Evolutionary conservation across 1,140 invertebrate genomes (phyloP), one percentile per base, ranked within the genome.

Genomic region (Plutomurus gul): DNA sequence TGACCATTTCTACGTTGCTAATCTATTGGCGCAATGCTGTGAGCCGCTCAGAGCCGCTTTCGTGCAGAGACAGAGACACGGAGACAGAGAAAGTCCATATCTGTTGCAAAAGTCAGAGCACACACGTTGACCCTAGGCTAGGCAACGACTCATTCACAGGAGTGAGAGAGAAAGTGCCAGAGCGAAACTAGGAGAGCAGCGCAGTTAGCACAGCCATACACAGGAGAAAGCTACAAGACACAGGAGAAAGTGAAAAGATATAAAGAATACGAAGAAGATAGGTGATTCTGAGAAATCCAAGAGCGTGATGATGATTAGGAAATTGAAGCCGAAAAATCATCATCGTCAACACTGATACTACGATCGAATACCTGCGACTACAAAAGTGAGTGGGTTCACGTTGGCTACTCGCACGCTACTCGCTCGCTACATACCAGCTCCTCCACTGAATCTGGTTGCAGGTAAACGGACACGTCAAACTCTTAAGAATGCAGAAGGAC

Each of bases 401-500:
- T 65, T 65, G 16, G 11, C 36, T n/a, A n/a, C n/a, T n/a, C n/a
- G n/a, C n/a, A n/a, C n/a, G n/a, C n/a, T n/a, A n/a, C n/a, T n/a
- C n/a, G n/a, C n/a, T n/a, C n/a, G n/a, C n/a, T n/a, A n/a, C n/a
- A n/a, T 16, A 27, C 56, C 56, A 65, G 36, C 56, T 36, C n/a
- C 30, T 65, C 27, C 13, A 65, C 25, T 36, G 30, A n/a, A 65
- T 65, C 56, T 30, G 16, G 56, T 65, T 25, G 13, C 25, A 65
- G 13, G 25, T 65, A n/a, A n/a, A n/a, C n/a, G n/a, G n/a, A 65
- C 56, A 65, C 25, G n/a, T 33, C 56, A 36, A 65, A 65, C 56
- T 33, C 27, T 65, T 30, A 65, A 65, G 56, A 16, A 86, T 85
- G 85, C 85, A 86, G 82, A 85, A 85, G 79, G 85, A 86, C 72